Evolutionary conservation across 2,888 invertebrate species (phyloP).

Genomic region (Zele albiditarsus): DNA sequence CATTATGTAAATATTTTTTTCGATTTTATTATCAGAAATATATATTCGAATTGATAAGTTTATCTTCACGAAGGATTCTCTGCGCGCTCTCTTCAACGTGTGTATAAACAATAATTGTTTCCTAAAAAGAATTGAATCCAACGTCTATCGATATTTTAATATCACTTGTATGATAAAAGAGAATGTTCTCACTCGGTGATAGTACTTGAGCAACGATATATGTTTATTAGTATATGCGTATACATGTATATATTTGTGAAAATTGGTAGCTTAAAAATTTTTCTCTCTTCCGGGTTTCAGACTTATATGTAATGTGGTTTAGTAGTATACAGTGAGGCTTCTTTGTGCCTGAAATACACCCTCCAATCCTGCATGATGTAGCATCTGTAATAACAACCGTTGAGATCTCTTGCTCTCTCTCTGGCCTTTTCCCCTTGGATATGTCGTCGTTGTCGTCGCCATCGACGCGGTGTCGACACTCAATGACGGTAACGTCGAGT

Average conservation of each 20-base stretch:
- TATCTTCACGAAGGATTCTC: too few species aligned
- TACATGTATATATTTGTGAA: constrained; percentile 7
- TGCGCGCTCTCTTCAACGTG: too few species aligned
- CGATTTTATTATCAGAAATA: too few species aligned
- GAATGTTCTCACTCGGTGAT: too few species aligned
- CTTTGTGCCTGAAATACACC: constrained; percentile 70
- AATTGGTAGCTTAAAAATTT: constrained; percentile 52
- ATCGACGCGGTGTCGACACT: background rate
- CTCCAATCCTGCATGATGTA: constrained; percentile 62
- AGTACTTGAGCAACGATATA: too few species aligned
- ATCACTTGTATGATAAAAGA: too few species aligned
- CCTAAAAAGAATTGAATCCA: too few species aligned
- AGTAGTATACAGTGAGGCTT: constrained; percentile 39
- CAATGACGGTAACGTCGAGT: background rate
- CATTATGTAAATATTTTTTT: too few species aligned
- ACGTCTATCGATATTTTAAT: too few species aligned
- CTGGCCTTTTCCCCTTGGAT: constrained; percentile 30
- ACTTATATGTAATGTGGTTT: background rate
- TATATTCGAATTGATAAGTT: too few species aligned
- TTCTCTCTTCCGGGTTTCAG: constrained; percentile 60
- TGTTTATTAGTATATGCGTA: background rate
- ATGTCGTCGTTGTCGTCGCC: constrained; percentile 12
- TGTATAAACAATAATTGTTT: too few species aligned
- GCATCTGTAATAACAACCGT: constrained; percentile 70
- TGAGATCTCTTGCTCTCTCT: constrained; percentile 42